Base-by-base conservation (phyloP, 2,888 invertebrate species). In the Hirtodrosophila alboralis region DNA sequence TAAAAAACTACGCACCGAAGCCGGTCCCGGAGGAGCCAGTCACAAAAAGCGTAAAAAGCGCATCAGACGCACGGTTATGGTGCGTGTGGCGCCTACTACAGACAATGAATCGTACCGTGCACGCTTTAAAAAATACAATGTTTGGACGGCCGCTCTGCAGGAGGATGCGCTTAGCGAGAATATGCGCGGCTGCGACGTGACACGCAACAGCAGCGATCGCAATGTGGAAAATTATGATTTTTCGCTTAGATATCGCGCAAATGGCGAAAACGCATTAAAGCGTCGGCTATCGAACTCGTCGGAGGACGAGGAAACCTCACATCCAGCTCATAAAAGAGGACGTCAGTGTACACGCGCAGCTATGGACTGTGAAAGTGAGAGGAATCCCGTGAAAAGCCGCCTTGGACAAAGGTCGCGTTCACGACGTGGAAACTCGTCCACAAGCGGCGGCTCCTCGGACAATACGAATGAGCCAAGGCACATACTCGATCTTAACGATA, bases 101-200 rank as follows among this genome's bases (percentile, higher is more conserved):
- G 57, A 74, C 4, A 65, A 60, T 1, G 84, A 78, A 0, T 75
- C 87, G 1, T 88, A 83, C 59, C 91, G 91, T 10, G 75, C 91
- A 0, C 92, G 90, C 13, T 93, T 92, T 73, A 92, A 92, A 64
- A 94, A 94, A 89, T 96, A 96, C 85, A 95, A 95, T 89, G 93
- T 96, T 69, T 97, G 96, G 96, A 92, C 93, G 68, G 92, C 92
- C 62, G 91, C 93, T 16, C 87, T 93, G n/a, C 94, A 96, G 91
- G 96, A 96, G 88, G 96, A 96, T 73, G 92, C 95, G 0, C 90
- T 97, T 45, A 94, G 95, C 18, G 95, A 96, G 87, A 94, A 95
- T 76, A 92, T 97, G 91, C 93, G 94, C 8, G 93, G 93, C 33
- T 95, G 95, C 90, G 95, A 95, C 89, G 96, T 96, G 7, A 93